These are phyloP conservation scores for Drosophila jambulina DNA, from an alignment of 1,140 invertebrate genomes.

Conservation along the genomic window DNA sequence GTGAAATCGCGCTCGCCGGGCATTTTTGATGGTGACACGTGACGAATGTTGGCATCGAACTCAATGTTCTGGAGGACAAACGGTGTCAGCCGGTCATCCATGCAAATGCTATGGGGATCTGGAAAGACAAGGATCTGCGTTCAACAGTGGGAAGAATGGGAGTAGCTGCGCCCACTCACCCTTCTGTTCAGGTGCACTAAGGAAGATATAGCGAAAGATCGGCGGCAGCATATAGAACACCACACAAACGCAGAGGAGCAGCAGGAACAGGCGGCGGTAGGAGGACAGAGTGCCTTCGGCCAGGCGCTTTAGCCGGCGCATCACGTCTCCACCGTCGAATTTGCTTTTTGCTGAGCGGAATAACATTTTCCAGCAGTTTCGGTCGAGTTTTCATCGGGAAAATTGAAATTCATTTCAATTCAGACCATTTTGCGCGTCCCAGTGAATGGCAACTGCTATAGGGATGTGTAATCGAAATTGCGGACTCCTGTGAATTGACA, in stretches of 20 bases:
- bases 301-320: conserved; percentile 87
- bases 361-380: conserved; percentile 63
- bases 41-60: conserved; percentile 90
- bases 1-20: conserved; percentile 87
- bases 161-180: conserved; percentile 68
- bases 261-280: conserved; percentile 88
- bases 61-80: conserved; percentile 87
- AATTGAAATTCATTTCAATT: conserved; percentile 51
- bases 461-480: background rate
- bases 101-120: conserved; percentile 88
- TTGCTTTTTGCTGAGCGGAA: conserved; percentile 84
- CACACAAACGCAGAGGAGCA: conserved; percentile 87
- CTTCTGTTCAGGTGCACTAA: conserved; percentile 82
- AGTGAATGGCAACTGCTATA: conserved; percentile 19
- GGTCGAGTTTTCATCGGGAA: conserved; percentile 49
- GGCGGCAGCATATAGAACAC: conserved; percentile 89
- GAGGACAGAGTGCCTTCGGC: conserved; percentile 88
- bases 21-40: conserved; percentile 84
- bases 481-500: background rate
- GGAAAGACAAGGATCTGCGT: background rate
- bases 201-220: conserved; percentile 88
- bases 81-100: conserved; percentile 88
- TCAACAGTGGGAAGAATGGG: background rate
- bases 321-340: conserved; percentile 85
- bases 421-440: conserved; percentile 26